Evolutionary conservation across 2,888 invertebrate genomes (phyloP).

Genomic region (Drosophila paramelanica): DNA sequence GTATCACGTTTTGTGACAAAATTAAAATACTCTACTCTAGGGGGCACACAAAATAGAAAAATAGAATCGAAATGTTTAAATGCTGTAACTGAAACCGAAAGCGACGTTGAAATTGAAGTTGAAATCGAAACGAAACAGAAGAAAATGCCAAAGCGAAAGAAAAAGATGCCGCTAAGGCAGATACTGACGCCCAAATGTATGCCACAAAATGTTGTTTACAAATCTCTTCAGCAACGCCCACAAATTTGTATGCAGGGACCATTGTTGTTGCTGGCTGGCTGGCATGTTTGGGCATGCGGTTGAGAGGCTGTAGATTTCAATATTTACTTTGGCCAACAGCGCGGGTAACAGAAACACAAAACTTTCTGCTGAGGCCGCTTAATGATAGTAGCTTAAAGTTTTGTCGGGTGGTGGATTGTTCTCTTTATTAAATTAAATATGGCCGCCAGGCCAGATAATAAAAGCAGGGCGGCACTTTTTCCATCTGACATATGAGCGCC

Average conservation of each 20-base stretch:
- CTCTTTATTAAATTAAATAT: slow-evolving; percentile 73
- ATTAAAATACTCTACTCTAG: neutral
- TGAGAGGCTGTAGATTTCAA: slow-evolving; percentile 74
- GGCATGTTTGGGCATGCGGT: slow-evolving; percentile 58
- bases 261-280: slow-evolving; percentile 50
- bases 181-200: slow-evolving; percentile 62
- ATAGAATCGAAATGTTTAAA: slow-evolving; percentile 43
- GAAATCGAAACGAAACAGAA: slow-evolving; percentile 33
- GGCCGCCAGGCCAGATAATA: slow-evolving; percentile 16
- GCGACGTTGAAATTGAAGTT: slow-evolving; percentile 39
- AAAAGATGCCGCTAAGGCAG: slow-evolving; percentile 30
- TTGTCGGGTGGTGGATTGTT: slow-evolving; percentile 23
- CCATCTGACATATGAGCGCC: slow-evolving; percentile 55
- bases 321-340: slow-evolving; percentile 67
- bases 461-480: slow-evolving; percentile 23
- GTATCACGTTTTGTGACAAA: too few species aligned
- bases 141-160: slow-evolving; percentile 2
- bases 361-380: slow-evolving; percentile 60
- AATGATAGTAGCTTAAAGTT: slow-evolving; percentile 73
- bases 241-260: slow-evolving; percentile 72
- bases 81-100: slow-evolving; percentile 45
- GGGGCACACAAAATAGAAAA: slow-evolving; percentile 31
- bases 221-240: slow-evolving; percentile 76
- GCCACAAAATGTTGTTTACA: slow-evolving; percentile 80
- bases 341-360: slow-evolving; percentile 38